Conservation (phyloP, 1,140 invertebrate species). For the Cyphomyrmex costatus region DNA sequence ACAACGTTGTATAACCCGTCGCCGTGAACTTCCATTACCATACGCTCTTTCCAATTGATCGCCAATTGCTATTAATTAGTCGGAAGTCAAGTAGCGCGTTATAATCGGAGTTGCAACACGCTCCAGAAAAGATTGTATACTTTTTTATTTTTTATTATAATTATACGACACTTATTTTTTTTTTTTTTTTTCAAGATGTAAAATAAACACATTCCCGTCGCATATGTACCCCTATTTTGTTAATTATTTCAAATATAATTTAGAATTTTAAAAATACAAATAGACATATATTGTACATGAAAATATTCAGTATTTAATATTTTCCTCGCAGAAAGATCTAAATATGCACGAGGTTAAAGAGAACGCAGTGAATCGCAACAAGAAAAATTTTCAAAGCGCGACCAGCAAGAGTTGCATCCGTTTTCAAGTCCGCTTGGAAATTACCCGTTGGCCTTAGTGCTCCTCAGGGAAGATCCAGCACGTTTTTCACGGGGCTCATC, state of each 20-base stretch:
- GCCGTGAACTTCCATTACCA: slow-evolving; percentile 52
- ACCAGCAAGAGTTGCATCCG: slow-evolving; percentile 7
- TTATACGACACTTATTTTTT: not conserved
- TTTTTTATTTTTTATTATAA: not conserved
- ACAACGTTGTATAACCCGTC: slow-evolving; percentile 53
- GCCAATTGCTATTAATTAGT: slow-evolving; percentile 48
- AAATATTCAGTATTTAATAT: slow-evolving; percentile 12
- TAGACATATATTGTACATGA: not conserved
- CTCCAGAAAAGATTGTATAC: not conserved
- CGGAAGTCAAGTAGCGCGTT: not conserved
- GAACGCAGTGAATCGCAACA: not conserved
- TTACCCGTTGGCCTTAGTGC: slow-evolving; percentile 13
- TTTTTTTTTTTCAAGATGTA: too few species aligned
- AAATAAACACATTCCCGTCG: not conserved
- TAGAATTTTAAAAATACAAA: not conserved
- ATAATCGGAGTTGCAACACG: not conserved
- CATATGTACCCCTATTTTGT: not conserved
- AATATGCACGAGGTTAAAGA: slow-evolving; percentile 18
- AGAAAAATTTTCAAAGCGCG: slow-evolving; percentile 27
- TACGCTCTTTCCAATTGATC: slow-evolving; percentile 60
- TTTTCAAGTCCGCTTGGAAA: slow-evolving; percentile 40
- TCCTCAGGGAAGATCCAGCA: slow-evolving; percentile 56
- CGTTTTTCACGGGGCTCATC: slow-evolving; percentile 76
- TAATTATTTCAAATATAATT: not conserved
- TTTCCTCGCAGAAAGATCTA: slow-evolving; percentile 8